Evolutionary conservation across 1,140 invertebrate genomes (phyloP).

Genomic region (Zaprionus kolodkinae): DNA sequence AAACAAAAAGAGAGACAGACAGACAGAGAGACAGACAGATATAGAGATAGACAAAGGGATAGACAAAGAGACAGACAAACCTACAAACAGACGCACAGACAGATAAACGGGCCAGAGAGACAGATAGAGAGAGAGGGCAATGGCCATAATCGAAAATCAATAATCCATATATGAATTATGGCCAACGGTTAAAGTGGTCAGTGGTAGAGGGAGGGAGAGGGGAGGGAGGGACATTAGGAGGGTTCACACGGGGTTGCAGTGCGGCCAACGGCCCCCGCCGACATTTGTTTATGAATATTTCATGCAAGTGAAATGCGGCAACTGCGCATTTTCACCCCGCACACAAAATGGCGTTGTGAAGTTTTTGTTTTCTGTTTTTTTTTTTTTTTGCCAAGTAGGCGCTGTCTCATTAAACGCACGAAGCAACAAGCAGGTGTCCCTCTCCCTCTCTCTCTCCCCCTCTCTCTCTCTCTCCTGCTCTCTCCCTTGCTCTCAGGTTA

Average conservation of each 20-base stretch:
- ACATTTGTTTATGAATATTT: constrained; percentile 63
- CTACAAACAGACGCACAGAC: background rate
- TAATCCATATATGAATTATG: constrained; percentile 66
- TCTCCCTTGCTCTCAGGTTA: constrained; percentile 11
- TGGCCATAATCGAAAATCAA: constrained; percentile 79
- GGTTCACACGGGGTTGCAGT: background rate
- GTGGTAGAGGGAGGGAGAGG: background rate
- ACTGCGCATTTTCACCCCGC: constrained; percentile 64
- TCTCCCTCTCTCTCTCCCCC: background rate
- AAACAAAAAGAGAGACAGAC: constrained; percentile 8
- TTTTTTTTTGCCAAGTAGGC: constrained; percentile 8
- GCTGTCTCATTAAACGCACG: constrained; percentile 30
- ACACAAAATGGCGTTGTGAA: constrained; percentile 18
- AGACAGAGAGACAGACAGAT: constrained; percentile 1
- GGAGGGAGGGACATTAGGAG: background rate
- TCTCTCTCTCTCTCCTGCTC: background rate
- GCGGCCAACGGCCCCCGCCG: constrained; percentile 18
- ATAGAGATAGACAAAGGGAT: too few relatives aligned
- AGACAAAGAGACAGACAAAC: background rate
- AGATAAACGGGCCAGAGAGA: constrained; percentile 13
- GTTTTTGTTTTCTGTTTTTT: background rate
- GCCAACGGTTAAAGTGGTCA: constrained; percentile 20
- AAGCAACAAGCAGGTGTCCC: constrained; percentile 23
- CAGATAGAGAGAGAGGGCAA: constrained; percentile 36
- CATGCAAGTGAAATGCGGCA: constrained; percentile 39